phyloP scores from a whole-genome alignment of 2,113 vertebrate genomes.

The Thomomys bottae region DNA sequence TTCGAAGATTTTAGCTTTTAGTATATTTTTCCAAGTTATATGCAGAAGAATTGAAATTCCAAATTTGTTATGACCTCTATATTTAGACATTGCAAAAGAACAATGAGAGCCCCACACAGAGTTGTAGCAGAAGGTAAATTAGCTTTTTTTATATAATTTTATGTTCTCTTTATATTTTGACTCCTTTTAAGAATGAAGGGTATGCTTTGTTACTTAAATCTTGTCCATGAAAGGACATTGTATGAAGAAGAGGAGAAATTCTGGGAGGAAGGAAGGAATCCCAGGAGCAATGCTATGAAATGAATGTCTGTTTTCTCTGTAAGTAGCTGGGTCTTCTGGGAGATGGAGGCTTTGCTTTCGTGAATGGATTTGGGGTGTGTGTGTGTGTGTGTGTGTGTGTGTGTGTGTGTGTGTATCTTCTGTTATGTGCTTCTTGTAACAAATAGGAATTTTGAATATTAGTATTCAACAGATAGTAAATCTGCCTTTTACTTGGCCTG shows the following conservation, averaged over 20 bases:
- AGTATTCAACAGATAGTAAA: neutral
- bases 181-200: conserved; percentile 38
- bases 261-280: neutral
- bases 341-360: neutral
- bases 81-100: neutral
- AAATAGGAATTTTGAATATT: neutral
- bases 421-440: no score
- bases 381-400: no score
- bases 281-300: neutral
- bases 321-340: neutral
- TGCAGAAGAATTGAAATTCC: neutral
- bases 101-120: neutral
- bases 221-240: neutral
- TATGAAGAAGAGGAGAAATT: conserved; percentile 6
- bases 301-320: neutral
- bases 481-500: neutral
- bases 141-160: conserved; percentile 41
- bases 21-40: neutral
- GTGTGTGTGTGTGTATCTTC: no score
- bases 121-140: conserved; percentile 7
- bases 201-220: conserved; percentile 38
- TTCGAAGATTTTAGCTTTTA: neutral
- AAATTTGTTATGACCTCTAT: conserved; percentile 2
- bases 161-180: conserved; percentile 18
- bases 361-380: neutral